These are phyloP conservation scores for Corvus hawaiiensis DNA, from an alignment of 2,113 vertebrate genomes.

Conservation along the genomic window DNA sequence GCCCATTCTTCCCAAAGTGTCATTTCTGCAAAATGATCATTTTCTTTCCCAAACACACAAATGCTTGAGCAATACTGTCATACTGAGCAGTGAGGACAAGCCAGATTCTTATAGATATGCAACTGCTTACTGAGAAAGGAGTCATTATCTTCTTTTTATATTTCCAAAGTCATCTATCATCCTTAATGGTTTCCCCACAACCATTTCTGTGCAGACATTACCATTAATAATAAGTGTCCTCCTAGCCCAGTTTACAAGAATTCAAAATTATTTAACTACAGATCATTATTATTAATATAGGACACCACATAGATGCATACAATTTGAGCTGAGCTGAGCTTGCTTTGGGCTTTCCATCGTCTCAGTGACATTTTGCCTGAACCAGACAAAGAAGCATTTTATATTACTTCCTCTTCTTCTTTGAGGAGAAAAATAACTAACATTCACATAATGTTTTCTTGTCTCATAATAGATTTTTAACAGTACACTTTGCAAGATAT, in stretches of 20 bases:
- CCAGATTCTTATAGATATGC: background rate
- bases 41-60: background rate
- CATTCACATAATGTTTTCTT: background rate
- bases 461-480: background rate
- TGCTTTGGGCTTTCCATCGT: background rate
- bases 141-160: background rate
- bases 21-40: background rate
- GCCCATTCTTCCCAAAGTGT: background rate
- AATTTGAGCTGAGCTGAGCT: background rate
- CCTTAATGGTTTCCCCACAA: background rate
- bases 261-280: background rate
- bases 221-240: background rate
- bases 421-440: background rate
- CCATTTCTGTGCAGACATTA: background rate
- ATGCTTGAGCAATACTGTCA: background rate
- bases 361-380: background rate
- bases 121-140: background rate
- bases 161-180: background rate
- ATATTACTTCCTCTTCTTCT: background rate
- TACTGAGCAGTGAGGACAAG: background rate
- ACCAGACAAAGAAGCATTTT: background rate
- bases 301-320: background rate
- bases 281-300: background rate
- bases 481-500: background rate
- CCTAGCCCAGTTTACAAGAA: background rate